Percentiles rank a stretch among this genome's conserved stretches.
These are phyloP conservation scores for Megalops cyprinoides DNA, from an alignment of 2,797 vertebrate species.

Conservation along the genomic window DNA sequence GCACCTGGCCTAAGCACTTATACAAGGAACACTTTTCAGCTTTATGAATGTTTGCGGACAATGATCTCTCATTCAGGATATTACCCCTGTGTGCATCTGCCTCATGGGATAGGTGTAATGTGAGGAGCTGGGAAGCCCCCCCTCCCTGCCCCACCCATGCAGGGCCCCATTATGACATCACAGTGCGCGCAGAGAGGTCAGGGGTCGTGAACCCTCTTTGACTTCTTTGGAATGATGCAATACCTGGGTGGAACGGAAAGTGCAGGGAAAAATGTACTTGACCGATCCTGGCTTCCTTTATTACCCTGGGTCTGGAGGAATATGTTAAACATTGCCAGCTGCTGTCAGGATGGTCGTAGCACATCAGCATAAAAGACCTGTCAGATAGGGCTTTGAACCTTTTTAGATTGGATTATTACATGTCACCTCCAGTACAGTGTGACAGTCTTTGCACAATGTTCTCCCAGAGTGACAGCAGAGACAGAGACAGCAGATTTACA, in stretches of 20 bases:
- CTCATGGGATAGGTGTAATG: not conserved
- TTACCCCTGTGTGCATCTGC: not conserved
- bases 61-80: not conserved
- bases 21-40: no score
- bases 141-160: not conserved
- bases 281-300: not conserved
- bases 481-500: no score
- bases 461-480: no score
- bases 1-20: no score
- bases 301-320: not conserved
- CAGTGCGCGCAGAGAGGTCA: not conserved
- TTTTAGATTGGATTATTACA: no score
- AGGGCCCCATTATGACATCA: not conserved
- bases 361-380: not conserved
- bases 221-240: not conserved
- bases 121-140: no score
- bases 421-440: no score
- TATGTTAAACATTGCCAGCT: conserved; percentile 2
- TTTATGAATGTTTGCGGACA: no score
- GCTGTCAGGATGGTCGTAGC: not conserved
- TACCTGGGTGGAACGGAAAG: not conserved
- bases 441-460: no score
- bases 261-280: not conserved
- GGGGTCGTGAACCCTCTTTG: not conserved
- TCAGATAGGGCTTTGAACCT: no score